These are phyloP conservation scores for Guaruba guarouba DNA, from an alignment of 2,113 vertebrate species.

Conservation along the genomic window DNA sequence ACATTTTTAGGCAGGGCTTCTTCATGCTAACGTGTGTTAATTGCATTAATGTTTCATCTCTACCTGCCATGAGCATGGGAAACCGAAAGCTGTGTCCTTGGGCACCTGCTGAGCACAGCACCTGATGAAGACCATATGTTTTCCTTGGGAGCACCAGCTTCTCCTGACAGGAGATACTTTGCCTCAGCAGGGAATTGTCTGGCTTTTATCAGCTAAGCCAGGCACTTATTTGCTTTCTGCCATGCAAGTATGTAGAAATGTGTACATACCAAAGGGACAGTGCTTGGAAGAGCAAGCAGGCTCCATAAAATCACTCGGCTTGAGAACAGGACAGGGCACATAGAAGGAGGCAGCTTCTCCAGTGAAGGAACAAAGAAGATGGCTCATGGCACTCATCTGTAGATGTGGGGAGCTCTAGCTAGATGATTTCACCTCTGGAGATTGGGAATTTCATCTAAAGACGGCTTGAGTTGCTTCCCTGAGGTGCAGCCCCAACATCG, in stretches of 20 bases:
- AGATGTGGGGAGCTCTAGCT: neutral
- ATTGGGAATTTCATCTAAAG: neutral
- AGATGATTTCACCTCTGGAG: rapidly evolving
- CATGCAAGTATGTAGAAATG: neutral
- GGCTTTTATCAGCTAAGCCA: slow-evolving; percentile 10
- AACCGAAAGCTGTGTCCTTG: neutral
- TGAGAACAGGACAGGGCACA: neutral
- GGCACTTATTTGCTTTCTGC: neutral
- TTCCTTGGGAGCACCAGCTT: neutral
- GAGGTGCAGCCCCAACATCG: neutral
- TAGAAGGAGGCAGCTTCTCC: neutral
- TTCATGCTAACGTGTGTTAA: neutral
- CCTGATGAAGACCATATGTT: rapidly evolving
- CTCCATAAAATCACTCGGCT: neutral
- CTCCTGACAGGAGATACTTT: neutral
- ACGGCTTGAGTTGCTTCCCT: neutral
- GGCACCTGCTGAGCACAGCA: neutral
- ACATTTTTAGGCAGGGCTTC: neutral
- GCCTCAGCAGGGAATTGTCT: neutral
- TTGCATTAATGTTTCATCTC: slow-evolving; percentile 13
- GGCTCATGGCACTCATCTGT: neutral
- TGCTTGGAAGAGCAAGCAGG: neutral
- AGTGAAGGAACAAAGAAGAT: neutral
- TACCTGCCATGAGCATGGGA: neutral
- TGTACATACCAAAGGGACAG: neutral